These are phyloP conservation scores for Samia ricini DNA, from an alignment of 1,140 invertebrate genomes.

Conservation along the genomic window DNA sequence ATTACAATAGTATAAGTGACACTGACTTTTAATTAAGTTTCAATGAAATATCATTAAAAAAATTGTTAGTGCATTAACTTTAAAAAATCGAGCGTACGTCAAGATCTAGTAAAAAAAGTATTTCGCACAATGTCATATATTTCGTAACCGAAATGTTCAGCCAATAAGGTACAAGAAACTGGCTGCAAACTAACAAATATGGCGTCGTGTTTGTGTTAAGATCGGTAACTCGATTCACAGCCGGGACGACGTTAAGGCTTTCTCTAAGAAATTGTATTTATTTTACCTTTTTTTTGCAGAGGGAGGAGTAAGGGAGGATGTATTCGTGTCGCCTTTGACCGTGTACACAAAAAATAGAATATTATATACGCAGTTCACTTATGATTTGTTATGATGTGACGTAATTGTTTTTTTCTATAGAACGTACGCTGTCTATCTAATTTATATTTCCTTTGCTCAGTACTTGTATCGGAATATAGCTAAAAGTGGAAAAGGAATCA, in stretches of 20 bases:
- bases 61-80: too few species aligned
- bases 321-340: background rate
- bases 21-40: too few species aligned
- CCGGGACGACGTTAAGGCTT: background rate
- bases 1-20: too few species aligned
- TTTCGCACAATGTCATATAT: background rate
- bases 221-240: slow-evolving; percentile 1
- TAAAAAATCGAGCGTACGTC: background rate
- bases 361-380: background rate
- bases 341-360: background rate
- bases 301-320: too few species aligned
- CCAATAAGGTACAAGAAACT: background rate
- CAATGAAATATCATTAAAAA: too few species aligned
- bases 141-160: background rate
- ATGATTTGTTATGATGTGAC: background rate
- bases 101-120: background rate
- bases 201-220: slow-evolving; percentile 4
- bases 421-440: background rate
- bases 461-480: background rate
- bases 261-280: slow-evolving; percentile 7
- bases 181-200: slow-evolving; percentile 1
- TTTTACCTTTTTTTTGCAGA: background rate
- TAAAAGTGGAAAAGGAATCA: too few species aligned
- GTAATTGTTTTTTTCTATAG: background rate
- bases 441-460: background rate